These are phyloP conservation scores for Sylvilagus bachmani DNA, from an alignment of 2,113 vertebrate genomes.

Conservation along the genomic window DNA sequence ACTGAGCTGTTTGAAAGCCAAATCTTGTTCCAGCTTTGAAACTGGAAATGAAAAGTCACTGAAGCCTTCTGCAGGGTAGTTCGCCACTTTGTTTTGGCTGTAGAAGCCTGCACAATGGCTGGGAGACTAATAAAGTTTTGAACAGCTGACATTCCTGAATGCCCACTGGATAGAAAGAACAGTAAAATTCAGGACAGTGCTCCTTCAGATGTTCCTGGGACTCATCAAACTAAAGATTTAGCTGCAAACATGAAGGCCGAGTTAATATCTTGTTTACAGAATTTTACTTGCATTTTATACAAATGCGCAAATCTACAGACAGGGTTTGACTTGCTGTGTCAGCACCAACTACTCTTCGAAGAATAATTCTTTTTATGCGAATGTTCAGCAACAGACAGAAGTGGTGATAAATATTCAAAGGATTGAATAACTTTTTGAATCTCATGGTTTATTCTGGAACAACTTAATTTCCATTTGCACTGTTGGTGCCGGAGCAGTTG, in stretches of 20 bases:
- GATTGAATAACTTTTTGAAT: background rate
- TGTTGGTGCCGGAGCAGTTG: background rate
- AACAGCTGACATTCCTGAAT: background rate
- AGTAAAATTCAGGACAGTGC: background rate
- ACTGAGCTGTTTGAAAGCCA: conserved; percentile 21
- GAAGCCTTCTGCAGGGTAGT: background rate
- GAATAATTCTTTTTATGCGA: background rate
- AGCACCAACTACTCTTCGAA: background rate
- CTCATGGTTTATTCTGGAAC: background rate
- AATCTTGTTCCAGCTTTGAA: background rate
- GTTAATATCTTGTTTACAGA: conserved; percentile 30
- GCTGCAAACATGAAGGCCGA: background rate
- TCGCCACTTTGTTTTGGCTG: background rate
- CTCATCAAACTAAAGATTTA: background rate
- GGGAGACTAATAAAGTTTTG: background rate
- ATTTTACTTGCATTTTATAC: conserved; percentile 1
- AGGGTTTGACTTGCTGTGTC: background rate
- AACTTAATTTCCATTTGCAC: background rate
- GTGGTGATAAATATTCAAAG: background rate
- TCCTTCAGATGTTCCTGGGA: background rate
- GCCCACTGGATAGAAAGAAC: background rate
- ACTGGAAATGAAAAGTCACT: conserved; percentile 31
- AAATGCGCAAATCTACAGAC: background rate
- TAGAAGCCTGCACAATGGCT: background rate
- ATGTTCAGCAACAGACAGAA: background rate